phyloP scores from a whole-genome alignment of 2,113 vertebrate genomes.

The Forbesichthys agassizii region DNA sequence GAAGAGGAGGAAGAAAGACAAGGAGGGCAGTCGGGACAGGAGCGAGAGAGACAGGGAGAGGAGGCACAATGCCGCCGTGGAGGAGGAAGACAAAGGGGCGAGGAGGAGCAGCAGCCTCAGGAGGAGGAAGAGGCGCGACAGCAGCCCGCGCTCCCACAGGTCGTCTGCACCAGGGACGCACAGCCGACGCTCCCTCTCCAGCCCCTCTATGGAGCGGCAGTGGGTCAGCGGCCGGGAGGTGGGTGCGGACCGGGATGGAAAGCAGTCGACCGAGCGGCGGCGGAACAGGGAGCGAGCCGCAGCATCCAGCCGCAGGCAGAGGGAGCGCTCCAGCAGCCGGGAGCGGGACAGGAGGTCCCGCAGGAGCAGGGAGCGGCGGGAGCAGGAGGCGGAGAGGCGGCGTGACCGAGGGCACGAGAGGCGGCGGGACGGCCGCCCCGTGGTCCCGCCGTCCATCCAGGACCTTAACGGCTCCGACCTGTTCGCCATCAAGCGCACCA shows the following conservation, averaged over 20 bases:
- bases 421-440: slow-evolving; percentile 78
- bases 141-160: slow-evolving; percentile 57
- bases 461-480: slow-evolving; percentile 91
- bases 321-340: slow-evolving; percentile 39
- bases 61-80: slow-evolving; percentile 34
- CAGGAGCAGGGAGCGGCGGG: slow-evolving; percentile 59
- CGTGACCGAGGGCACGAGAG: slow-evolving; percentile 68
- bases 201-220: slow-evolving; percentile 60
- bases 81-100: slow-evolving; percentile 36
- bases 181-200: slow-evolving; percentile 65
- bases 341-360: slow-evolving; percentile 53
- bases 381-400: slow-evolving; percentile 41
- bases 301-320: slow-evolving; percentile 47
- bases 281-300: slow-evolving; percentile 39
- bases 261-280: slow-evolving; percentile 54
- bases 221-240: slow-evolving; percentile 43
- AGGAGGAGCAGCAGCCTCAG: slow-evolving; percentile 68
- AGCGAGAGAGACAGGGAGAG: slow-evolving; percentile 50
- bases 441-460: slow-evolving; percentile 90
- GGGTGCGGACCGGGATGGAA: slow-evolving; percentile 20
- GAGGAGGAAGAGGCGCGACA: slow-evolving; percentile 67
- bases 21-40: slow-evolving; percentile 33
- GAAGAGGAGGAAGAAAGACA: slow-evolving; percentile 14
- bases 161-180: slow-evolving; percentile 44
- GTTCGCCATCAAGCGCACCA: slow-evolving; percentile 92